phyloP scores from a whole-genome alignment of 2,797 vertebrate species.

The Diplodus sargus region DNA sequence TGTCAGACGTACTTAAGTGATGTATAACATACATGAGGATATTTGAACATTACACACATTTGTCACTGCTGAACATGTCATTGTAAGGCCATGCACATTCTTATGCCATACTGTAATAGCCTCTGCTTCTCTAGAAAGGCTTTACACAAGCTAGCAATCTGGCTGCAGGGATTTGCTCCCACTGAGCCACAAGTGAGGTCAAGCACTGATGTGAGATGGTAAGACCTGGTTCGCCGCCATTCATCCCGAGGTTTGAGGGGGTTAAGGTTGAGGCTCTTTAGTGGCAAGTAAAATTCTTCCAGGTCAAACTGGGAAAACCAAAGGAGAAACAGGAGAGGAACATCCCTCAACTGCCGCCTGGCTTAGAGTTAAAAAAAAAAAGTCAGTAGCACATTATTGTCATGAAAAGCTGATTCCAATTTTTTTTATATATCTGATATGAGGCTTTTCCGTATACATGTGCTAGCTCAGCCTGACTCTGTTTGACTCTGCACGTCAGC shows the following conservation, averaged over 20 bases:
- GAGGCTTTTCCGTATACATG: no score
- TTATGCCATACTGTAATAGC: neutral
- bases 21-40: neutral
- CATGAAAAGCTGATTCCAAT: neutral
- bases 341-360: neutral
- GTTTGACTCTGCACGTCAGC: no score
- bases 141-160: neutral
- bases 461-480: no score
- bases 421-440: no score
- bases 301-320: neutral
- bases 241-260: constrained; percentile 1
- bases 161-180: constrained; percentile 19
- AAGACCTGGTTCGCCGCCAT: neutral
- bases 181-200: constrained; percentile 11
- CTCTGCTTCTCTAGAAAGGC: neutral
- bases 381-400: neutral
- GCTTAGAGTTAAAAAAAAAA: neutral
- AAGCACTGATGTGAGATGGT: neutral
- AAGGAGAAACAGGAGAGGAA: neutral
- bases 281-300: neutral
- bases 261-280: neutral
- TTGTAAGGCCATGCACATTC: neutral
- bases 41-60: neutral
- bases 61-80: neutral
- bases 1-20: neutral